Conservation (phyloP, 2,888 invertebrate species). For the Pristionchus entomophagus region DNA sequence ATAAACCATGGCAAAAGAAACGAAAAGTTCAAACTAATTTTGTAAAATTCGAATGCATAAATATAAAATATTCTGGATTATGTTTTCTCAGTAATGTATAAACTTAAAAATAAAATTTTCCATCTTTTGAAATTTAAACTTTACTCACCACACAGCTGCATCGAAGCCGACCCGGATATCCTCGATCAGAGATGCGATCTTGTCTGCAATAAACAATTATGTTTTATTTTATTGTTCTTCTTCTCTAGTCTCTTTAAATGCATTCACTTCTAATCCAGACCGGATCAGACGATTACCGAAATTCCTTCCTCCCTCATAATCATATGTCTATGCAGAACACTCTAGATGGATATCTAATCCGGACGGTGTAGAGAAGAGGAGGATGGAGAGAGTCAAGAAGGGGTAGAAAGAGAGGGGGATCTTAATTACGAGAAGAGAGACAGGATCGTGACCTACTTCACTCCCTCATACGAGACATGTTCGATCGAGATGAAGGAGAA, state of each 20-base stretch:
- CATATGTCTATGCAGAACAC: not conserved
- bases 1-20: too few relatives aligned
- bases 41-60: too few relatives aligned
- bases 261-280: not conserved
- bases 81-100: too few relatives aligned
- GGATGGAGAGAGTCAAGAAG: too few relatives aligned
- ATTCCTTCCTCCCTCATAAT: not conserved
- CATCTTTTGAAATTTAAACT: too few relatives aligned
- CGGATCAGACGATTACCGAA: not conserved
- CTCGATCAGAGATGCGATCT: slow-evolving; percentile 52
- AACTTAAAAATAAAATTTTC: too few relatives aligned
- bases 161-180: slow-evolving; percentile 53
- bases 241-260: too few relatives aligned
- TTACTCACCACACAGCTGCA: slow-evolving; percentile 52
- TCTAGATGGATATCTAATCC: slow-evolving; percentile 28
- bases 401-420: not conserved
- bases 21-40: too few relatives aligned
- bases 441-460: slow-evolving; percentile 25
- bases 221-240: not conserved
- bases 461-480: slow-evolving; percentile 10
- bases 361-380: not conserved
- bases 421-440: slow-evolving; percentile 12
- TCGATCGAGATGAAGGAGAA: not conserved
- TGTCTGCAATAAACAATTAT: slow-evolving; percentile 52
- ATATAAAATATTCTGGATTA: too few relatives aligned